These are phyloP conservation scores for Megalops atlanticus DNA, from an alignment of 2,113 vertebrate genomes.

Conservation along the genomic window DNA sequence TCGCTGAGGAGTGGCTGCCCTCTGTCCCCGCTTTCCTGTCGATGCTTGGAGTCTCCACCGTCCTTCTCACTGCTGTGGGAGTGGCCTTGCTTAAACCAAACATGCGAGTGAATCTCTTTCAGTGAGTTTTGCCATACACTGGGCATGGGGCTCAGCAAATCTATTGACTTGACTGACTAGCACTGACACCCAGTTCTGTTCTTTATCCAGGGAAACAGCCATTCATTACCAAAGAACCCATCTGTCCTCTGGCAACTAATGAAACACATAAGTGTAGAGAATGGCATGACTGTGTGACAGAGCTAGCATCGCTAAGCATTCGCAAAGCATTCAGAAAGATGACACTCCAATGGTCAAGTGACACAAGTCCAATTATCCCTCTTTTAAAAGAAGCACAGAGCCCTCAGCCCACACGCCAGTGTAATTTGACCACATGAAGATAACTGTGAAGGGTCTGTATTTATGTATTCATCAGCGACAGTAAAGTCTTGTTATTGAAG, in stretches of 20 bases:
- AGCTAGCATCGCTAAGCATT: neutral
- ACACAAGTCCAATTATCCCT: neutral
- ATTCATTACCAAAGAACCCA: conserved; percentile 1
- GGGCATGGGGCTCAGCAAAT: neutral
- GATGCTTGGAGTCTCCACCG: neutral
- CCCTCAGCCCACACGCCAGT: neutral
- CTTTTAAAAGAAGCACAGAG: neutral
- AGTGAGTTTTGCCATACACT: neutral
- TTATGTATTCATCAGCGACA: neutral
- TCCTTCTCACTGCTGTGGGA: conserved; percentile 11
- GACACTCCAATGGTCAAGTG: neutral
- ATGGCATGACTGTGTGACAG: neutral
- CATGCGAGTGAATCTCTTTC: neutral
- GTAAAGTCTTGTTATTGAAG: too few species aligned
- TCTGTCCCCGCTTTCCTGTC: conserved; percentile 28
- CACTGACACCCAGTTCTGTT: neutral
- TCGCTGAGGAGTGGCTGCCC: conserved; percentile 23
- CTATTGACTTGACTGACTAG: neutral
- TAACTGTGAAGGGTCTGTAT: neutral
- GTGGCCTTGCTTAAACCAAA: conserved; percentile 9
- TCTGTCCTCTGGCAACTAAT: neutral
- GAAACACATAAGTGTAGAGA: neutral
- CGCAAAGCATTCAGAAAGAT: neutral
- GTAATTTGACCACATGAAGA: neutral
- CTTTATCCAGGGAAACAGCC: neutral